A percentile compares a stretch with the other conserved stretches of the same genome.
These are phyloP conservation scores for Hirtodrosophila duncani DNA, from an alignment of 2,888 invertebrate genomes.

Conservation along the genomic window DNA sequence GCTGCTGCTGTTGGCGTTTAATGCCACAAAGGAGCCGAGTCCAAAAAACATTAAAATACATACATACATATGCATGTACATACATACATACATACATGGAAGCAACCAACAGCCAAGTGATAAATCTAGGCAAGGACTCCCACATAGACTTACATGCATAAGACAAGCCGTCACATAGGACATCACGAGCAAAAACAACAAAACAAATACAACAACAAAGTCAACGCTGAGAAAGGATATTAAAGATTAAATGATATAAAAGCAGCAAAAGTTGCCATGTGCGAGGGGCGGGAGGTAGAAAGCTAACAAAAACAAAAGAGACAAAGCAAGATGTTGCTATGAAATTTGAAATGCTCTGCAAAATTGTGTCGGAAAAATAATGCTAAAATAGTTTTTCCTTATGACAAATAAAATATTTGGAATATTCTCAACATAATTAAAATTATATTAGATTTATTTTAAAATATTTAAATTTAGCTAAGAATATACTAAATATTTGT, in stretches of 20 bases:
- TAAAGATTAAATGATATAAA: conserved; percentile 73
- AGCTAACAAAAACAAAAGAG: not conserved
- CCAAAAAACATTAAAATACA: conserved; percentile 42
- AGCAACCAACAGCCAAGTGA: conserved; percentile 60
- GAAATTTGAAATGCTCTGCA: too few species aligned
- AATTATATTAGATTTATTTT: too few species aligned
- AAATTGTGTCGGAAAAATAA: too few species aligned
- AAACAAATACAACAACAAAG: conserved; percentile 56
- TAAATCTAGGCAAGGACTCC: conserved; percentile 60
- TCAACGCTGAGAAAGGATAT: conserved; percentile 70
- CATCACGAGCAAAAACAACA: conserved; percentile 29
- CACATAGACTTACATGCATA: conserved; percentile 20
- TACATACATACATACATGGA: conserved; percentile 29
- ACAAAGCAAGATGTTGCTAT: too few species aligned
- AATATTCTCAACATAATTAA: too few species aligned
- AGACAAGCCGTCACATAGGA: conserved; percentile 63
- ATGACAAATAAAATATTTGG: too few species aligned
- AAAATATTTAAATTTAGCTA: too few species aligned
- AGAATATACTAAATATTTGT: too few species aligned
- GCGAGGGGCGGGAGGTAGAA: not conserved
- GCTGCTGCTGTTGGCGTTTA: conserved; percentile 48
- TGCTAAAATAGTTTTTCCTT: too few species aligned
- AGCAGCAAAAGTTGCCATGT: conserved; percentile 43
- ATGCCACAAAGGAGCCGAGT: conserved; percentile 43
- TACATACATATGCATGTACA: conserved; percentile 14